Evolutionary conservation across 2,797 vertebrate species (phyloP), one percentile per base, ranked within the genome.

Genomic region (Falco concolor): DNA sequence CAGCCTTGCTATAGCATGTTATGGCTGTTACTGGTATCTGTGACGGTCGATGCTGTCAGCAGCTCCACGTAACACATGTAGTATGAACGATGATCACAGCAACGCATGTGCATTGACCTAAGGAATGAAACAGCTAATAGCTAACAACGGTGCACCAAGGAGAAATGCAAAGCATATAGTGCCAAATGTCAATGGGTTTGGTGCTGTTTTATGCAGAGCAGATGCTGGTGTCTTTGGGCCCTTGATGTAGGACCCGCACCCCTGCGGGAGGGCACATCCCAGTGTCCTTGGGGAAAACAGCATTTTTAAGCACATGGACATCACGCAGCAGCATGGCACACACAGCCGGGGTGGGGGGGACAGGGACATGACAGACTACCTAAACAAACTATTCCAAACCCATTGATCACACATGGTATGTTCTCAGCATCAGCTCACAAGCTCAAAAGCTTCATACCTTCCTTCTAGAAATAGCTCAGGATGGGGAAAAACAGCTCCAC

Each of bases 221-320:
- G 34, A 16, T 32, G 14, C 12, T 34, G 49, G 23, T 40, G 45
- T 2, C n/a, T 59, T 40, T 15, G 19, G 10, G 3, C 36, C 34
- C 50, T 36, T 63, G 21, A 28, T 12, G 36, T 25, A 47, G n/a
- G 28, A 54, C 44, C 7, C 13, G 9, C 18, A 60, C 6, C 5
- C 23, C 17, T 4, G 1, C 1, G 2, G 53, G 32, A 59, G 12
- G 7, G 17, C 23, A 78, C 34, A 54, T n/a, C 32, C 36, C 2
- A 0, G 4, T 1, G 1, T 3, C 11, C 23, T 40, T 2, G 1
- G 10, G 40, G 10, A 69, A 60, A 77, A 30, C 3, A 1, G 7
- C 17, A 3, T 11, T 6, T 45, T 24, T 24, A n/a, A 74, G 61
- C 16, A 42, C 21, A 19, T 1, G 16, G 50, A 17, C 45, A 59